Evolutionary conservation across 1,140 invertebrate species (phyloP), one percentile per base, ranked within the genome.

Genomic region (Streblospio benedicti): DNA sequence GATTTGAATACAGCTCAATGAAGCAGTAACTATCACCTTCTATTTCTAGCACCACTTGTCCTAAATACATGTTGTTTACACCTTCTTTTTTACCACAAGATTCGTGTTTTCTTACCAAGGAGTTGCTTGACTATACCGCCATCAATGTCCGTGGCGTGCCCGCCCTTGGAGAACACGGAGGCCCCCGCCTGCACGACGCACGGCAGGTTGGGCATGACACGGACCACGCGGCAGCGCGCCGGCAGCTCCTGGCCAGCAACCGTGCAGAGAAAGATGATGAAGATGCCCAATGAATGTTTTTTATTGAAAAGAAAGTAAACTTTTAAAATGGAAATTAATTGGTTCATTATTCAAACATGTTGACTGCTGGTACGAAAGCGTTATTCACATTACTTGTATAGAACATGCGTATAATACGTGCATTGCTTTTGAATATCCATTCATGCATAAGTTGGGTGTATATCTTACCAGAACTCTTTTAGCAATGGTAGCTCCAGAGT

Each of bases 181-280:
- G 91, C 91, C 0, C 90, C 93, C 12, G 66, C 83, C 59, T 87
- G 82, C 0, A 97, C 90, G 3, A 95, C 72, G 0, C 86, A 87
- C 6, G 93, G 90, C 0, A 90, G 96, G 77, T 98, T 99, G 0
- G 94, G 93, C 93, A 97, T 97, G 0, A 93, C 88, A 57, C 93
- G 81, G 20, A 95, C 84, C 0, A 96, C 87, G 30, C 89, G 81
- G 0, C 82, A 80, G 38, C 83, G 82, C 60, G 80, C 68, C 27
- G 85, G 85, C 32, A 89, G 66, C 31, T 75, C 64, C 81, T 81
- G 28, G 38, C 4, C 16, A 50, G 12, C 18, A 33, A 53, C 31
- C 27, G 30, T 5, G 14, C 44, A 44, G 47, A 16, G 16, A 5
- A 47, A 25, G 12, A 25, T n/a, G 16, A 38, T 38, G 9, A 38